phyloP scores from a whole-genome alignment of 2,113 vertebrate species.

The Malurus alboscapulatus region DNA sequence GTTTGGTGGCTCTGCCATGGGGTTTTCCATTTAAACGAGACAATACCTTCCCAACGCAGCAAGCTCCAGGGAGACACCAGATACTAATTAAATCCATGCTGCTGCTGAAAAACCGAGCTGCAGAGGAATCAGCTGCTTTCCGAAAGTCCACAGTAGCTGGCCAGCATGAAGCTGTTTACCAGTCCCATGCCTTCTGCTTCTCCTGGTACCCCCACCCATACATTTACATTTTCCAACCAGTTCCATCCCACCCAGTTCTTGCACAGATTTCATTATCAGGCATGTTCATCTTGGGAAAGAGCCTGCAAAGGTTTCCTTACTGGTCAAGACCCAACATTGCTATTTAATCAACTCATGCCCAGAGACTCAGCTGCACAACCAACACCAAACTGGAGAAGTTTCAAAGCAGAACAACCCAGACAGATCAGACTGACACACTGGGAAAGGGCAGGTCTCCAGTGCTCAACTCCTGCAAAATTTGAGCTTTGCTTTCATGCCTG shows the following conservation, averaged over 20 bases:
- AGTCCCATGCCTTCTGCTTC: accelerated
- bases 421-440: not conserved
- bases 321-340: accelerated
- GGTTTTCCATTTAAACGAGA: not conserved
- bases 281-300: not conserved
- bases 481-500: not conserved
- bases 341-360: not conserved
- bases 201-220: not conserved
- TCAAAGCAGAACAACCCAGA: not conserved
- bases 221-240: not conserved
- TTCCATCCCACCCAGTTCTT: not conserved
- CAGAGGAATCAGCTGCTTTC: not conserved
- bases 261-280: not conserved
- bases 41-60: not conserved
- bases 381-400: not conserved
- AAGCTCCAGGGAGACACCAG: not conserved
- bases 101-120: not conserved
- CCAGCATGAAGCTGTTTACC: not conserved
- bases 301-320: not conserved
- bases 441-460: not conserved
- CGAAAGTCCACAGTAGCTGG: not conserved
- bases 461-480: not conserved
- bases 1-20: not conserved
- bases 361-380: not conserved
- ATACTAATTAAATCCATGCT: not conserved